Conservation (phyloP, 1,140 invertebrate species). For the Trichonephila inaurata region DNA sequence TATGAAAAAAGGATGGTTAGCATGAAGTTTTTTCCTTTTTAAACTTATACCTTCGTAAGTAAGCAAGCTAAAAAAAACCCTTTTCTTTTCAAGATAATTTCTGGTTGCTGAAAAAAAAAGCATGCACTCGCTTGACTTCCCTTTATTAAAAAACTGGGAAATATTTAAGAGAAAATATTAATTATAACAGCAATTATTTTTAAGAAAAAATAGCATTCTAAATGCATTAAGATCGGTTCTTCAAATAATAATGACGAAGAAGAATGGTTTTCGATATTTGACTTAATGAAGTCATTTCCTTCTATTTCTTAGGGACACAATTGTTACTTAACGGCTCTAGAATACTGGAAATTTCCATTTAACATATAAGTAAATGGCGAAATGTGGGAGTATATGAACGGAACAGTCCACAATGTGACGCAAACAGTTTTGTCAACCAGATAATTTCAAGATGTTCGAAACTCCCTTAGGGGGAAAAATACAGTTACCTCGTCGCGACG, state of each 20-base stretch:
- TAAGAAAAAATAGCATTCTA: not conserved
- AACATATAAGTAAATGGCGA: not conserved
- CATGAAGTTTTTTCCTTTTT: not conserved
- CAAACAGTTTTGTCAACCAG: slow-evolving; percentile 39
- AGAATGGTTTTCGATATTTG: not conserved
- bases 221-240: not conserved
- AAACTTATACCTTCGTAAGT: not conserved
- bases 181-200: not conserved
- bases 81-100: not conserved
- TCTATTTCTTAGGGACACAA: not conserved
- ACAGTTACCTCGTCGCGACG: not conserved
- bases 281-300: not conserved
- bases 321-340: not conserved
- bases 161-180: not conserved
- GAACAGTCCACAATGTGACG: not conserved
- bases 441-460: slow-evolving; percentile 42
- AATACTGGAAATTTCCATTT: not conserved
- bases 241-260: not conserved
- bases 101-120: not conserved
- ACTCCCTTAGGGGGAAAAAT: not conserved
- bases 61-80: not conserved
- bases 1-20: not conserved
- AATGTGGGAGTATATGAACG: not conserved
- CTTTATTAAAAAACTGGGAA: not conserved
- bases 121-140: not conserved